These are phyloP conservation scores for Aphidoletes aphidimyza DNA, from an alignment of 2,888 invertebrate genomes.

Conservation along the genomic window DNA sequence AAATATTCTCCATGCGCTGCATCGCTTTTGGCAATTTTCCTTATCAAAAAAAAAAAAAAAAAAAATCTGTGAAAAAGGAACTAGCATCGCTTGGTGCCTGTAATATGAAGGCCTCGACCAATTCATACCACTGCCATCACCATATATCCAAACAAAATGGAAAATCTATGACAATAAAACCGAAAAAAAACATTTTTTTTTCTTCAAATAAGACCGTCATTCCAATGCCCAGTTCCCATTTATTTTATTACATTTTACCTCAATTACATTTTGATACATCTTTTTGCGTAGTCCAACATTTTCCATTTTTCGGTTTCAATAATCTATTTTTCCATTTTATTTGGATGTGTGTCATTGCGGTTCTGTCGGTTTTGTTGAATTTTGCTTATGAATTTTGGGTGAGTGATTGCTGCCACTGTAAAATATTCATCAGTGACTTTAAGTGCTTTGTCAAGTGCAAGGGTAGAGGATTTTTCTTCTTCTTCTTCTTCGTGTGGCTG, in stretches of 20 bases:
- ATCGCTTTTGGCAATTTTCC: conserved; percentile 1
- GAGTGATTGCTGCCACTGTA: not conserved
- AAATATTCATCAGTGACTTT: not conserved
- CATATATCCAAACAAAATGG: not conserved
- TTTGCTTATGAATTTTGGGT: not conserved
- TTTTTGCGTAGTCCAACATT: not conserved
- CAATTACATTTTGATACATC: conserved; percentile 1
- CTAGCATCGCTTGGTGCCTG: not conserved
- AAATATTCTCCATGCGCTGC: not conserved
- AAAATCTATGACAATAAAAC: conserved; percentile 23
- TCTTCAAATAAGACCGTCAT: not conserved
- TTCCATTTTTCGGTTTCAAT: conserved; percentile 6
- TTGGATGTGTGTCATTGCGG: not conserved
- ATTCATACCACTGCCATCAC: too few relatives aligned
- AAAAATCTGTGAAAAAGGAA: conserved; percentile 1
- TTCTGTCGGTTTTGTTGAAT: not conserved
- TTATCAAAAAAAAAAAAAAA: too few relatives aligned
- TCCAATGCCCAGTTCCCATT: not conserved
- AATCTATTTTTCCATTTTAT: not conserved
- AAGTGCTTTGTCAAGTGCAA: conserved; percentile 37
- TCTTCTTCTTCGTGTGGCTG: not conserved
- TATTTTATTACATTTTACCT: conserved; percentile 16
- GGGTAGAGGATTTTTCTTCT: not conserved
- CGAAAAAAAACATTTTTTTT: too few relatives aligned
- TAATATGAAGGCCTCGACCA: too few relatives aligned